phyloP scores from a whole-genome alignment of 1,140 invertebrate genomes.

The Drosophila biarmipes region DNA sequence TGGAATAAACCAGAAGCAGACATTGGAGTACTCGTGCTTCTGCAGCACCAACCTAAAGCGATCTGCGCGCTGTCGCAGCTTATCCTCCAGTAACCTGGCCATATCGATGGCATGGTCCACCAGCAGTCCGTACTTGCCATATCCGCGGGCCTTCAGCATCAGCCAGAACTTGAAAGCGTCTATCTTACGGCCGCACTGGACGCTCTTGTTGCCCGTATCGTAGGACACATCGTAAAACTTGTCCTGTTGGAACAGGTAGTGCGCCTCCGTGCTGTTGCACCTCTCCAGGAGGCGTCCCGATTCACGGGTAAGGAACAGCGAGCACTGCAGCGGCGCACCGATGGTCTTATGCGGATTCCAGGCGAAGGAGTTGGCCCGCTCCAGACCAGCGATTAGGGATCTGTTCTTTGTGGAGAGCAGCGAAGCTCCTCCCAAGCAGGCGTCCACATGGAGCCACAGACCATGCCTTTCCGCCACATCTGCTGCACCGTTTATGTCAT shows the following conservation, averaged over 20 bases:
- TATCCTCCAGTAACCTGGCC: conserved; percentile 85
- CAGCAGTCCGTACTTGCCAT: conserved; percentile 86
- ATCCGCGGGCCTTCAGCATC: conserved; percentile 94
- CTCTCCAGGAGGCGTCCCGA: conserved; percentile 88
- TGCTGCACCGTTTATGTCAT: conserved; percentile 91
- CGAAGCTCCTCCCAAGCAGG: conserved; percentile 91
- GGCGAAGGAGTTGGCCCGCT: conserved; percentile 90
- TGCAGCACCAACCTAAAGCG: conserved; percentile 88
- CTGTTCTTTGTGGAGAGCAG: conserved; percentile 66
- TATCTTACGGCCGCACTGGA: conserved; percentile 97
- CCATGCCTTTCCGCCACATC: conserved; percentile 87
- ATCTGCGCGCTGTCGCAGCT: conserved; percentile 83
- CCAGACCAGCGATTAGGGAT: conserved; percentile 56
- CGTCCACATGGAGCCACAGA: conserved; percentile 95
- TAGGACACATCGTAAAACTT: conserved; percentile 96
- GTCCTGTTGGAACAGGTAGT: conserved; percentile 96
- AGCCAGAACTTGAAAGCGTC: conserved; percentile 97
- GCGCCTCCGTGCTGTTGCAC: conserved; percentile 91
- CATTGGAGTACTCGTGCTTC: conserved; percentile 90
- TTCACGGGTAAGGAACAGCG: conserved; percentile 90
- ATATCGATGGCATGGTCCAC: conserved; percentile 88
- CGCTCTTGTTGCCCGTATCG: conserved; percentile 96
- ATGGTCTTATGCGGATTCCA: conserved; percentile 98
- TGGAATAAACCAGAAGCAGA: conserved; percentile 98
- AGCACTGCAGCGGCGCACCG: conserved; percentile 95